Evolutionary conservation across 2,888 invertebrate species (phyloP).

Genomic region (Brachylomia viminalis): DNA sequence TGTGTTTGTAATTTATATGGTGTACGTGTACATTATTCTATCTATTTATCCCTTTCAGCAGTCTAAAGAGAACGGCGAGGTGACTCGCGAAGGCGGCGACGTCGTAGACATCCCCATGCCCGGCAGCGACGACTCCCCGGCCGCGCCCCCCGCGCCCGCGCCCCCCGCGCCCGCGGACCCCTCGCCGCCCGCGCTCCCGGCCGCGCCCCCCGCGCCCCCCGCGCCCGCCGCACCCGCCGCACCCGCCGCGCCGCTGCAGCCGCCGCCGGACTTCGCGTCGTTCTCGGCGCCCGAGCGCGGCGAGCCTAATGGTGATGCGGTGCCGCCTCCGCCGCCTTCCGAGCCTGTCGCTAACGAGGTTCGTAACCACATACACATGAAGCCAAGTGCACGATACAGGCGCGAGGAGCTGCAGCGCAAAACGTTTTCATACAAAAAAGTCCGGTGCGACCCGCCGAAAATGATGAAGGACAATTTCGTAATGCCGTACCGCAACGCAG

Average conservation of each 20-base stretch:
- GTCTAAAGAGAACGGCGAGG: conserved; percentile 85
- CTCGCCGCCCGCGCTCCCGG: background rate
- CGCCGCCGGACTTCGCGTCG: conserved; percentile 70
- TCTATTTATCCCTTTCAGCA: conserved; percentile 65
- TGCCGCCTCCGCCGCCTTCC: conserved; percentile 24
- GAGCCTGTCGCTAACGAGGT: conserved; percentile 13
- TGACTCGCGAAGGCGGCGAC: conserved; percentile 72
- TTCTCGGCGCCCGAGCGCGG: conserved; percentile 23
- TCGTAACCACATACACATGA: background rate
- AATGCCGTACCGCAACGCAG: too few relatives aligned
- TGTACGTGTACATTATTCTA: background rate
- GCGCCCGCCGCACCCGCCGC: conserved; percentile 60
- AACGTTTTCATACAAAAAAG: background rate
- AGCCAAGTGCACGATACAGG: background rate
- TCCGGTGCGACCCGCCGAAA: too few relatives aligned
- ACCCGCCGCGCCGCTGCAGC: conserved; percentile 61
- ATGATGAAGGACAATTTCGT: too few relatives aligned
- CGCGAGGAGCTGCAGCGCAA: background rate
- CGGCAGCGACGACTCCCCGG: conserved; percentile 71
- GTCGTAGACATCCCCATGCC: conserved; percentile 94
- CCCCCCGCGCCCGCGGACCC: conserved; percentile 72
- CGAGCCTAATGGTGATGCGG: conserved; percentile 46
- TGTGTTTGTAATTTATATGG: background rate
- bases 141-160: conserved; percentile 9
- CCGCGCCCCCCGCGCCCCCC: conserved; percentile 61